Evolutionary conservation across 2,797 vertebrate genomes (phyloP), one percentile per base, ranked within the genome.

Genomic region (Arnoldichthys spilopterus): DNA sequence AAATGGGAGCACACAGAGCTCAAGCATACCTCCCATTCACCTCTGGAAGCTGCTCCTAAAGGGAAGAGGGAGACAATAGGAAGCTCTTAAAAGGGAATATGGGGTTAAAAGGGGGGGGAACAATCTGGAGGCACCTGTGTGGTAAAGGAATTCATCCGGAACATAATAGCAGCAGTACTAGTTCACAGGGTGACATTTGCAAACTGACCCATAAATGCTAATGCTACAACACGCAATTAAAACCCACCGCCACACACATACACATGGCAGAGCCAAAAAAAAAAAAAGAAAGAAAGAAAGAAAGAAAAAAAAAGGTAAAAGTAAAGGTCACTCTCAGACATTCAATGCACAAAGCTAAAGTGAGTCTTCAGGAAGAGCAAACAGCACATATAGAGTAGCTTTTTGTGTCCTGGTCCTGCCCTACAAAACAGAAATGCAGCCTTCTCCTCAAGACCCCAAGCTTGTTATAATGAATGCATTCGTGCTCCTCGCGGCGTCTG

Each of bases 111-210:
- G 26, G 43, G 20, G 1, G 34, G 47, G 6, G 26, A 28, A 24
- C 22, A 18, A 16, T 49, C 24, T 18, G 40, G 5, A 4, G 30
- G 8, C 51, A 73, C 40, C 26, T 73, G 71, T 12, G 12, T n/a
- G 37, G 30, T 28, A 24, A 70, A 53, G 37, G 13, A 59, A 30
- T 22, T 51, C 69, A 51, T 40, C 56, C 61, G 67, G 56, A 32
- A 73, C 28, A 64, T 61, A 76, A 68, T 73, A 82, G 79, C 30
- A 51, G 32, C 69, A 71, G 70, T 1, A 75, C n/a, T 76, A 79
- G 81, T 81, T 81, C 76, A 79, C 67, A 16, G 53, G 67, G 66
- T 80, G 81, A 82, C 82, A 76, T 83, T 77, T 80, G 62, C 66
- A 15, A 72, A 68, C 43, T 49, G 68, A 43, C 47, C 77, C 34